These are phyloP conservation scores for Aspiorhynchus laticeps DNA, from an alignment of 2,113 vertebrate species.

Conservation along the genomic window DNA sequence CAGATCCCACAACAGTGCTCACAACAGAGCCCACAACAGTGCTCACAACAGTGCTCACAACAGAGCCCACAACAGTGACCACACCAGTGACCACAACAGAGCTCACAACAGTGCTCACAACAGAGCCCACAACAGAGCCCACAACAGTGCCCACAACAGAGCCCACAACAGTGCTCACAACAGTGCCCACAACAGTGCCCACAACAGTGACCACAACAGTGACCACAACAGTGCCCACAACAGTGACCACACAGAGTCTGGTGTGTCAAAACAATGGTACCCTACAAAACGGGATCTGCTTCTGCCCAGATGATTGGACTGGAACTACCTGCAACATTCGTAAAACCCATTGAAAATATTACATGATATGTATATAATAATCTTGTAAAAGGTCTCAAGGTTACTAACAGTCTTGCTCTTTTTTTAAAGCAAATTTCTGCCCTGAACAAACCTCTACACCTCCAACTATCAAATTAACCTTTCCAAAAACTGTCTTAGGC, in stretches of 20 bases:
- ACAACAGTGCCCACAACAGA: too few species aligned
- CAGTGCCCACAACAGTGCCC: too few species aligned
- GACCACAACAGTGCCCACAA: too few species aligned
- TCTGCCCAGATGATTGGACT: slow-evolving; percentile 25
- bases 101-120: too few species aligned
- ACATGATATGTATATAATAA: neutral
- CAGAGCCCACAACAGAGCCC: too few species aligned
- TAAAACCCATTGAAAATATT: neutral
- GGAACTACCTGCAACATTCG: neutral
- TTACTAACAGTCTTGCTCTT: neutral
- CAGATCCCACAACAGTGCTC: too few species aligned
- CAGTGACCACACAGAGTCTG: neutral
- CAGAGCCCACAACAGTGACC: too few species aligned
- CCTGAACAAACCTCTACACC: rapidly evolving
- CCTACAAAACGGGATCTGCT: neutral
- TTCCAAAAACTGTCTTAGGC: slow-evolving; percentile 25
- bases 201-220: too few species aligned
- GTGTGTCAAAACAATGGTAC: neutral
- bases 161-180: too few species aligned
- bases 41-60: too few species aligned
- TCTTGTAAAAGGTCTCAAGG: neutral
- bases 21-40: too few species aligned
- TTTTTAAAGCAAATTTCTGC: slow-evolving; percentile 42
- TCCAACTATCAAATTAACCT: neutral
- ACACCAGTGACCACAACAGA: too few species aligned